phyloP scores from a whole-genome alignment of 2,797 vertebrate genomes.

The Sarcoramphus papa region DNA sequence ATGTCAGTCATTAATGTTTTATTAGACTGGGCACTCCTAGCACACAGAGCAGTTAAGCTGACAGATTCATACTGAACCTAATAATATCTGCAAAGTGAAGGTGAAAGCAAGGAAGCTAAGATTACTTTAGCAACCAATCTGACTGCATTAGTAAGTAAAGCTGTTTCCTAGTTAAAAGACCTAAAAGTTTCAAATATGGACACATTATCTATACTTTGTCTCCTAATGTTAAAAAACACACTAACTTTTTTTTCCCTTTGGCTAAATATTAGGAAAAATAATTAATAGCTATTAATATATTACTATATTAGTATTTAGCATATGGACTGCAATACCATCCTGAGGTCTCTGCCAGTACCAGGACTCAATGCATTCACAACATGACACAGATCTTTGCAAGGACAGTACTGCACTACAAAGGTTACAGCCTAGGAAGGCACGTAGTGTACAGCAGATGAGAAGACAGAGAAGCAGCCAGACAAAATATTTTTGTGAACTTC shows the following conservation, averaged over 20 bases:
- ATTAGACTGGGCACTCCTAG: not conserved
- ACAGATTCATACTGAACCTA: not conserved
- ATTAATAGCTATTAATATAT: not conserved
- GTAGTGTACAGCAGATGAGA: not conserved
- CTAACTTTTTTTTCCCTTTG: not conserved
- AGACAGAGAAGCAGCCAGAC: not conserved
- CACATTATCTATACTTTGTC: not conserved
- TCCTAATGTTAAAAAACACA: not conserved
- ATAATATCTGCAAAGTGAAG: not conserved
- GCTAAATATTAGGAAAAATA: not conserved
- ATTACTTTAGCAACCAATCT: not conserved
- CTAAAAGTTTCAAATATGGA: not conserved
- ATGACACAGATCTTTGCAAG: not conserved
- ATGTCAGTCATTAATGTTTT: not conserved
- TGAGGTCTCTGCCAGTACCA: not conserved
- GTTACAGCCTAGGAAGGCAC: not conserved
- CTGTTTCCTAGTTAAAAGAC: not conserved
- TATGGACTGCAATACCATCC: not conserved
- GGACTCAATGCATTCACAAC: not conserved
- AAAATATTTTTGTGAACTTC: constrained; percentile 38
- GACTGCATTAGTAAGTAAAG: not conserved
- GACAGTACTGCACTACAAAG: not conserved
- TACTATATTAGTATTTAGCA: not conserved
- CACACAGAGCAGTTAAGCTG: not conserved
- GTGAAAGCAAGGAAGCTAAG: not conserved